These are phyloP conservation scores for Arothron firmamentum DNA, from an alignment of 2,113 vertebrate species.

Conservation along the genomic window DNA sequence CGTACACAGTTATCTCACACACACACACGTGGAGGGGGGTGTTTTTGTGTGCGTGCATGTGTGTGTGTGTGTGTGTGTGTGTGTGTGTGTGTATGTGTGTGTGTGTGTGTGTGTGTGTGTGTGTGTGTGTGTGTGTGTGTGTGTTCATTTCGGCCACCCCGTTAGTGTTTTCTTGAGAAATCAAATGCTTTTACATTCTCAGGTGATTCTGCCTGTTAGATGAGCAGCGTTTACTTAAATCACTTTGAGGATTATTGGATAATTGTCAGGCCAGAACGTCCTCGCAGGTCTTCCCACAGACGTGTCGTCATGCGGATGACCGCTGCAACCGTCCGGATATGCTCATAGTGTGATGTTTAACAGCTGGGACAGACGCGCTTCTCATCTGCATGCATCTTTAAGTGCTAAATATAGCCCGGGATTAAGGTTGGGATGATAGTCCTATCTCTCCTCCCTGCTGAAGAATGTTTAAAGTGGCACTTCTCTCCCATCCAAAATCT, in stretches of 20 bases:
- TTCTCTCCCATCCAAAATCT: conserved; percentile 43
- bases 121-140: too few relatives aligned
- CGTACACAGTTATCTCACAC: background rate
- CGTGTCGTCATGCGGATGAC: background rate
- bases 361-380: background rate
- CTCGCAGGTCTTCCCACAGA: background rate
- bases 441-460: conserved; percentile 17
- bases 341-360: background rate
- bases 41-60: too few relatives aligned
- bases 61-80: too few relatives aligned
- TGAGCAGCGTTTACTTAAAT: too few relatives aligned
- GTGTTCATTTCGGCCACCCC: too few relatives aligned
- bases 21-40: background rate
- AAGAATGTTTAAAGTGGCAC: conserved; percentile 56
- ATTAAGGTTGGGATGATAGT: conserved; percentile 43
- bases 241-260: background rate
- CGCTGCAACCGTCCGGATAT: background rate
- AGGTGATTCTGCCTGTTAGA: too few relatives aligned
- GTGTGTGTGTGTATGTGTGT: too few relatives aligned
- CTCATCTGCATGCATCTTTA: conserved; percentile 24
- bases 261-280: background rate
- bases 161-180: too few relatives aligned
- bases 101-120: too few relatives aligned
- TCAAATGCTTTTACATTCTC: too few relatives aligned
- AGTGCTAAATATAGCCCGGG: conserved; percentile 48